Conservation (phyloP, 2,113 vertebrate species). For the Podarcis muralis region DNA sequence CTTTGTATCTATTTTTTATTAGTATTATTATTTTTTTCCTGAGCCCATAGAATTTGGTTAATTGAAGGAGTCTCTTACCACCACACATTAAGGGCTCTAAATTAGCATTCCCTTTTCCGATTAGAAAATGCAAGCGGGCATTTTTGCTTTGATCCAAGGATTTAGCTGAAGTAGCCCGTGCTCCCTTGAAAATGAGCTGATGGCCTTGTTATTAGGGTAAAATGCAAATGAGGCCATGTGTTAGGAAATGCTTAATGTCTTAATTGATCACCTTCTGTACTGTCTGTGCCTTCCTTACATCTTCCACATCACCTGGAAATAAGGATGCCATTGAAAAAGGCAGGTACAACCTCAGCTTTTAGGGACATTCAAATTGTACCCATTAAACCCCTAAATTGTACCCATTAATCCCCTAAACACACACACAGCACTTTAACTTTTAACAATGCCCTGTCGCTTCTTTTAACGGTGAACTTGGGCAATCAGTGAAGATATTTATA, state of each 20-base stretch:
- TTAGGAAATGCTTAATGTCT: constrained; percentile 99
- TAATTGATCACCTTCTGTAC: constrained; percentile 96
- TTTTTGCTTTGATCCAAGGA: constrained; percentile 93
- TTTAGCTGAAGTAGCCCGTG: constrained; percentile 83
- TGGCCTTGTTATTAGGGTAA: constrained; percentile 89
- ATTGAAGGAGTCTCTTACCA: constrained; percentile 98
- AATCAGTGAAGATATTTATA: neutral
- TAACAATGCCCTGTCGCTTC: neutral
- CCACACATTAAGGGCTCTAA: constrained; percentile 92
- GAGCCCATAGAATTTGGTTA: constrained; percentile 96
- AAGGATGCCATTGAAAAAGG: constrained; percentile 30
- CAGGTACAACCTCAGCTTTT: neutral
- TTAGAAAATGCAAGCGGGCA: constrained; percentile 83
- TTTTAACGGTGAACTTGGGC: neutral
- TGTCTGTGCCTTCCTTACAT: constrained; percentile 66
- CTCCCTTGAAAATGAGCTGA: constrained; percentile 98
- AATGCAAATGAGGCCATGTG: constrained; percentile 91
- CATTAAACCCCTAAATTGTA: neutral
- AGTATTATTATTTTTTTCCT: constrained; percentile 68
- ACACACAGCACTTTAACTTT: neutral
- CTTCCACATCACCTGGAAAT: constrained; percentile 48
- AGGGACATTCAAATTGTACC: neutral
- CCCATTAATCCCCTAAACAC: neutral
- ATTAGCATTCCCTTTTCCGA: constrained; percentile 96
- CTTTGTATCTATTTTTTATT: constrained; percentile 86